Evolutionary conservation across 2,888 invertebrate species (phyloP).

Genomic region (Iphiclides podalirius): DNA sequence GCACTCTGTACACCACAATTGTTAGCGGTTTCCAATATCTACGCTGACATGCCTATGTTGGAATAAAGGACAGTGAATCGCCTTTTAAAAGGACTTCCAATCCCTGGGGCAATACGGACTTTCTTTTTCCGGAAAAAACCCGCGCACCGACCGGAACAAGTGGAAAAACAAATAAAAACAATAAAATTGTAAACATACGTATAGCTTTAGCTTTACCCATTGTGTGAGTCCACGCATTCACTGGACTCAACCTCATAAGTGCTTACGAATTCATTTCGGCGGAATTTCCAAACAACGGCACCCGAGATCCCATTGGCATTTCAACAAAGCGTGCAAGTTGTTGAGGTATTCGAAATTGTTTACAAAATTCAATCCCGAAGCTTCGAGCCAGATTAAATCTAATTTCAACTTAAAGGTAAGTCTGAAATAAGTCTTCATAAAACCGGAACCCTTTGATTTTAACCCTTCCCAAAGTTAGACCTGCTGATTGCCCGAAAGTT

Average conservation of each 20-base stretch:
- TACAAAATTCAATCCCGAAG: constrained; percentile 80
- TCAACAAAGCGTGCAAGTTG: constrained; percentile 77
- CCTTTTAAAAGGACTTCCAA: constrained; percentile 18
- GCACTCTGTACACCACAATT: constrained; percentile 18
- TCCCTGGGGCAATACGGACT: background rate
- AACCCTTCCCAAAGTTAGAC: constrained; percentile 72
- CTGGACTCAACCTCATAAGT: constrained; percentile 66
- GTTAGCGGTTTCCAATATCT: constrained; percentile 10
- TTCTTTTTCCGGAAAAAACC: background rate
- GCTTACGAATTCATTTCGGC: constrained; percentile 70
- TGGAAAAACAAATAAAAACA: background rate
- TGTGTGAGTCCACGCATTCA: constrained; percentile 56
- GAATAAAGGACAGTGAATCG: constrained; percentile 23
- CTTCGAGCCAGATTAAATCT: constrained; percentile 79
- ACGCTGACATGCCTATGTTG: background rate
- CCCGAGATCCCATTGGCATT: constrained; percentile 75
- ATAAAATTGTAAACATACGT: background rate
- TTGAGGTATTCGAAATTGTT: constrained; percentile 79
- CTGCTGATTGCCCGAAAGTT: constrained; percentile 77
- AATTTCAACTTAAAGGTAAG: constrained; percentile 80
- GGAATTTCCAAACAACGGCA: constrained; percentile 74
- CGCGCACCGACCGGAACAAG: background rate
- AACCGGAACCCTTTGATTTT: constrained; percentile 79
- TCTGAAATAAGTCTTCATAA: constrained; percentile 80
- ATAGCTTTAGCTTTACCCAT: constrained; percentile 25